phyloP scores from a whole-genome alignment of 2,113 vertebrate species.

The Rhodinocichla rosea region DNA sequence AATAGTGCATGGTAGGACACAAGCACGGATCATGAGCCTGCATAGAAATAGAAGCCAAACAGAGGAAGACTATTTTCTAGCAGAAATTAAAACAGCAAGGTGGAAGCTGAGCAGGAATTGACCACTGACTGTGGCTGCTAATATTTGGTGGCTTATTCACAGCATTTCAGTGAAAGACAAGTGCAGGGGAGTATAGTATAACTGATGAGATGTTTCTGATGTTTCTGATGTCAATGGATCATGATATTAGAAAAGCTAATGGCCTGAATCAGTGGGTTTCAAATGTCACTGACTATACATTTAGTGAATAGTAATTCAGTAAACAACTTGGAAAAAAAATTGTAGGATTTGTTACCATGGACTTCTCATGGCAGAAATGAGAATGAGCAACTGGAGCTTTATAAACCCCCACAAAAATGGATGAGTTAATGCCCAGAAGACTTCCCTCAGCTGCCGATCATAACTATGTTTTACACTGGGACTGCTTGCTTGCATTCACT shows the following conservation, averaged over 20 bases:
- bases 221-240: background rate
- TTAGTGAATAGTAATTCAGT: background rate
- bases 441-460: background rate
- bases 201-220: background rate
- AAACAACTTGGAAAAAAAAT: background rate
- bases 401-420: background rate
- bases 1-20: background rate
- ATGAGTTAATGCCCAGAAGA: background rate
- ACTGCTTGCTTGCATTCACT: background rate
- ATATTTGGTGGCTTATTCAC: background rate
- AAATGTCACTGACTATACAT: background rate
- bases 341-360: fast-evolving
- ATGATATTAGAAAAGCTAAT: background rate
- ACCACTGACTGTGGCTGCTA: background rate
- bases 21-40: background rate
- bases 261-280: background rate
- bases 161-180: background rate
- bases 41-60: background rate
- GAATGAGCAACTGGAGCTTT: background rate
- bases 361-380: background rate
- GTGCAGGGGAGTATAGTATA: background rate
- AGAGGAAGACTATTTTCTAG: background rate
- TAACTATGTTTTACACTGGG: background rate
- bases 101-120: background rate
- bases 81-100: slow-evolving; percentile 11